Evolutionary conservation across 2,113 vertebrate species (phyloP), one percentile per base, ranked within the genome.

Genomic region (Cryptotis parvus): DNA sequence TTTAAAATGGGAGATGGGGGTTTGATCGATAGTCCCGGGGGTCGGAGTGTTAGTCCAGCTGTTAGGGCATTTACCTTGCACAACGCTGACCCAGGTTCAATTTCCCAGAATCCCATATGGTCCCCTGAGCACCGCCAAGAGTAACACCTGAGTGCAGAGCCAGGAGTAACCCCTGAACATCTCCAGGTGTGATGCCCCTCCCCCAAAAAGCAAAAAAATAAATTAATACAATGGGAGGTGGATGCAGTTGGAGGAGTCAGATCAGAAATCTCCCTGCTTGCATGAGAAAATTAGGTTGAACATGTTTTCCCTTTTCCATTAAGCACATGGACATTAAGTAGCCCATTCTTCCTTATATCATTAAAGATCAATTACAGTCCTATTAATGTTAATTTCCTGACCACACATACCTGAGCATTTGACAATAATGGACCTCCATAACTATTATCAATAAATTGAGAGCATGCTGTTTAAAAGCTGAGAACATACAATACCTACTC

Each of bases 241-340:
- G 9, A 11, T 52, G 39, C 14, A 4, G 26, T 12, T 45, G n/a
- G 55, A 20, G 16, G 55, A 58, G 55, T 24, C 6, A 81, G 11
- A 66, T 29, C 14, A 80, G 49, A 91, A 84, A 26, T 89, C 91
- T 80, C 66, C 0, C 73, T 65, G 8, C 39, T 84, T 85, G 4
- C 55, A 88, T 33, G 89, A 29, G 10, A 95, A 91, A 74, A 63
- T 78, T 31, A 52, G 58, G 16, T 65, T 92, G 14, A 52, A 81
- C 55, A 15, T 82, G n/a, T 72, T 82, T 77, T 69, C 31, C 6
- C 1, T 15, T 72, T 91, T 74, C 35, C 43, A 87, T 70, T 75
- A 95, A 97, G 65, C 24, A 45, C 73, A 90, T 45, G 68, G 91
- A 92, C 26, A 52, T 94, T 39, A 87, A 92, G 45, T 41, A 86